A percentile compares a stretch with the other conserved stretches of the same genome.
phyloP scores from a whole-genome alignment of 2,797 vertebrate genomes.

The Acrossocheilus fasciatus region DNA sequence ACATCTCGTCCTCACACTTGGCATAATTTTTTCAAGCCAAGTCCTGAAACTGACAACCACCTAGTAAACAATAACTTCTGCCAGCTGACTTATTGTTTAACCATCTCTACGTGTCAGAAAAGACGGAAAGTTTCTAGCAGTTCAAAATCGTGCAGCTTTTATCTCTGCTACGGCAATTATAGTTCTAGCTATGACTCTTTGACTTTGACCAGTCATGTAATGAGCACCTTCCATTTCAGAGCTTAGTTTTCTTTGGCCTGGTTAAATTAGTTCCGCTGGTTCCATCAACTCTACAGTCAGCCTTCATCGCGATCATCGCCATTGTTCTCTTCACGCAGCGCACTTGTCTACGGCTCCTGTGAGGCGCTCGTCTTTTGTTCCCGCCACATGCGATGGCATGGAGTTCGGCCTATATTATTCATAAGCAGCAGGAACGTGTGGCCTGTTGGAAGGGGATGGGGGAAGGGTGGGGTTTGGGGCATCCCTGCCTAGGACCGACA shows the following conservation, averaged over 20 bases:
- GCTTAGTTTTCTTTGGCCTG: conserved; percentile 16
- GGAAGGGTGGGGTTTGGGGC: conserved; percentile 60
- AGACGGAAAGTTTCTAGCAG: conserved; percentile 14
- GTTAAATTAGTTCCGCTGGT: conserved; percentile 47
- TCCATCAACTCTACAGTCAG: conserved; percentile 27
- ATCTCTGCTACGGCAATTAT: conserved; percentile 38
- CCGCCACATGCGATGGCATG: conserved; percentile 74
- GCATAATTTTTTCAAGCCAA: conserved; percentile 63
- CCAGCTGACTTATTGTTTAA: conserved; percentile 5
- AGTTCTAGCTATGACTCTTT: conserved; percentile 7
- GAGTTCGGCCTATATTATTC: conserved; percentile 80
- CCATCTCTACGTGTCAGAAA: conserved; percentile 17
- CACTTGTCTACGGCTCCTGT: conserved; percentile 74
- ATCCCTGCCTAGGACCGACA: conserved; percentile 44
- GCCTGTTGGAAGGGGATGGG: conserved; percentile 67
- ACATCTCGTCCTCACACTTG: conserved; percentile 71
- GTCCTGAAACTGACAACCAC: conserved; percentile 26
- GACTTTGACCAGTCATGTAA: conserved; percentile 41
- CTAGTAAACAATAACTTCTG: conserved; percentile 22
- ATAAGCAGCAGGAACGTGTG: conserved; percentile 81
- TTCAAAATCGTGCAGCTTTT: conserved; percentile 37
- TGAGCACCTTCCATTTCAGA: conserved; percentile 31
- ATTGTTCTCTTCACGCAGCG: conserved; percentile 76
- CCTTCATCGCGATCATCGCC: conserved; percentile 69
- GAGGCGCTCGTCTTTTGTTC: conserved; percentile 80